phyloP scores from a whole-genome alignment of 2,113 vertebrate species.

The Caranx ignobilis region DNA sequence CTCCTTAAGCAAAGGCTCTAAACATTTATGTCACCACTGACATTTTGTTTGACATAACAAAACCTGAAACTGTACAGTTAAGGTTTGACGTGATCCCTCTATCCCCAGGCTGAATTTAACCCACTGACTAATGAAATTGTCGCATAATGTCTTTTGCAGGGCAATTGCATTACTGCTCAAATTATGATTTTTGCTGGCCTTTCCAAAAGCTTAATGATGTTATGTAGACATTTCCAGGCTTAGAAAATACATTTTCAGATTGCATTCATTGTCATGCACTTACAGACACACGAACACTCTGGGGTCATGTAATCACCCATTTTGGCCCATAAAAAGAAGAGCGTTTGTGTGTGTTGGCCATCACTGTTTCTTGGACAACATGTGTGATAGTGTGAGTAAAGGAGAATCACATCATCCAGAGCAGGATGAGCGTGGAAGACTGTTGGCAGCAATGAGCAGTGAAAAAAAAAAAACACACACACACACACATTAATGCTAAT shows the following conservation, averaged over 20 bases:
- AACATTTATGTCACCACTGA: too few relatives aligned
- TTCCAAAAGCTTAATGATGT: not conserved
- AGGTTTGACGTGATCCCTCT: not conserved
- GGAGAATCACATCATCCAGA: constrained; percentile 14
- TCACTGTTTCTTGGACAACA: not conserved
- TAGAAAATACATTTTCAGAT: not conserved
- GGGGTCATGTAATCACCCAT: not conserved
- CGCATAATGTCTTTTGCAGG: not conserved
- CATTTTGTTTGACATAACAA: not conserved
- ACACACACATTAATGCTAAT: constrained; percentile 52
- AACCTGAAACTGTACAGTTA: not conserved
- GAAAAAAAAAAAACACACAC: constrained; percentile 22
- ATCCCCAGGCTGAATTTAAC: not conserved
- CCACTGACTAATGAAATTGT: not conserved
- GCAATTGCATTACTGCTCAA: not conserved
- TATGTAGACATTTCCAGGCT: not conserved
- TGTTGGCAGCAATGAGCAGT: constrained; percentile 6
- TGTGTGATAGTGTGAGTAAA: constrained; percentile 16
- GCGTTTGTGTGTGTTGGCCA: too few relatives aligned
- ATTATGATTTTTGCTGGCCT: not conserved
- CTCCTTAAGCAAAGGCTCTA: too few relatives aligned
- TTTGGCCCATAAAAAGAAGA: not conserved
- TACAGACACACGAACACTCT: not conserved
- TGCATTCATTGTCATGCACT: not conserved
- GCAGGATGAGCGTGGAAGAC: constrained; percentile 10